Evolutionary conservation across 2,797 vertebrate species (phyloP).

Genomic region (Coregonus suidteri): DNA sequence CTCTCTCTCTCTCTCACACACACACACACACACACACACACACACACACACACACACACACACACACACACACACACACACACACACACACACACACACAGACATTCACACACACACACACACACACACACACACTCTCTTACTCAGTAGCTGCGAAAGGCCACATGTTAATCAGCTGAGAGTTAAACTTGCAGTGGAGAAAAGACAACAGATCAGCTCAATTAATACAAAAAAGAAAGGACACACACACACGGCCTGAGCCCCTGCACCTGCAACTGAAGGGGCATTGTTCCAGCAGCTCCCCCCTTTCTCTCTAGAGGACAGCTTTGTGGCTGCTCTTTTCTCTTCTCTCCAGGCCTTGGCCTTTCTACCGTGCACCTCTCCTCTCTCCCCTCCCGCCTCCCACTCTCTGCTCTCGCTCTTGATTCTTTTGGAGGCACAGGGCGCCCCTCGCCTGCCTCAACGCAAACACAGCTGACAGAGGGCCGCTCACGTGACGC

Average conservation of each 20-base stretch:
- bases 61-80: slow-evolving; percentile 39
- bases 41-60: slow-evolving; percentile 14
- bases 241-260: slow-evolving; percentile 59
- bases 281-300: slow-evolving; percentile 74
- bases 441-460: slow-evolving; percentile 79
- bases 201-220: slow-evolving; percentile 80
- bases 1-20: too few relatives aligned
- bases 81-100: slow-evolving; percentile 34
- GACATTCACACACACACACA: slow-evolving; percentile 47
- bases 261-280: slow-evolving; percentile 80
- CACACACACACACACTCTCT: slow-evolving; percentile 24
- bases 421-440: slow-evolving; percentile 35
- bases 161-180: slow-evolving; percentile 80
- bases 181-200: slow-evolving; percentile 75
- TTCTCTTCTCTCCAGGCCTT: slow-evolving; percentile 68
- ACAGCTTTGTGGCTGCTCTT: slow-evolving; percentile 72
- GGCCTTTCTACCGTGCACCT: slow-evolving; percentile 65
- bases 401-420: slow-evolving; percentile 57
- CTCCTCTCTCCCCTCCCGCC: slow-evolving; percentile 51
- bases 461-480: slow-evolving; percentile 98
- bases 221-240: slow-evolving; percentile 82
- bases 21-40: slow-evolving; percentile 19
- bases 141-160: slow-evolving; percentile 65
- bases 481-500: slow-evolving; percentile 89
- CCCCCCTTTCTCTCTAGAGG: slow-evolving; percentile 60